Conservation (phyloP, 2,113 vertebrate species). For the Nesospiza acunhae region DNA sequence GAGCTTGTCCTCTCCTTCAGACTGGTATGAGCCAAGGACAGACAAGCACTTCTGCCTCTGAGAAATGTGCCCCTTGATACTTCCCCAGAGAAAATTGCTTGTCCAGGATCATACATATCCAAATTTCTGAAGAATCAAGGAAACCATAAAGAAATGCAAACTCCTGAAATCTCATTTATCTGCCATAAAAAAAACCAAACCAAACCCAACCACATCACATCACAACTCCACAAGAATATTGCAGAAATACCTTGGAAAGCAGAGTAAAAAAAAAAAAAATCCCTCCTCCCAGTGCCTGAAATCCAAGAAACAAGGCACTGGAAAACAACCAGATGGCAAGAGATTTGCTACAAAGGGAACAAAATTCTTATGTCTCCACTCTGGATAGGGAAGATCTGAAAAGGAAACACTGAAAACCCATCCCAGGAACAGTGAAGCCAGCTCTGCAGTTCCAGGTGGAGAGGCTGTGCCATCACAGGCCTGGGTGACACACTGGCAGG, state of each 20-base stretch:
- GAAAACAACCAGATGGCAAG: not conserved
- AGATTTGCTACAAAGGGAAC: not conserved
- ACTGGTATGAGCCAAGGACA: fast-evolving
- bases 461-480: not conserved
- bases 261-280: not conserved
- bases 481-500: not conserved
- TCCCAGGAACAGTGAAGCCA: not conserved
- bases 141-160: not conserved
- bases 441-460: not conserved
- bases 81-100: not conserved
- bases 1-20: not conserved
- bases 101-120: not conserved
- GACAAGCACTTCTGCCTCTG: not conserved
- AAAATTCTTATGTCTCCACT: not conserved
- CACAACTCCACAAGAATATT: not conserved
- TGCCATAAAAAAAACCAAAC: fast-evolving
- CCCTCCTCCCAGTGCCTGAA: not conserved
- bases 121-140: not conserved
- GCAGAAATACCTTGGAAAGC: not conserved
- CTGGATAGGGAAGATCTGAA: not conserved
- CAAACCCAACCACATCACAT: fast-evolving
- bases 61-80: not conserved
- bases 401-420: not conserved
- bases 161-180: not conserved
- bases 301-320: not conserved